Evolutionary conservation across 2,113 vertebrate genomes (phyloP).

Genomic region (Nycticorax nycticorax): DNA sequence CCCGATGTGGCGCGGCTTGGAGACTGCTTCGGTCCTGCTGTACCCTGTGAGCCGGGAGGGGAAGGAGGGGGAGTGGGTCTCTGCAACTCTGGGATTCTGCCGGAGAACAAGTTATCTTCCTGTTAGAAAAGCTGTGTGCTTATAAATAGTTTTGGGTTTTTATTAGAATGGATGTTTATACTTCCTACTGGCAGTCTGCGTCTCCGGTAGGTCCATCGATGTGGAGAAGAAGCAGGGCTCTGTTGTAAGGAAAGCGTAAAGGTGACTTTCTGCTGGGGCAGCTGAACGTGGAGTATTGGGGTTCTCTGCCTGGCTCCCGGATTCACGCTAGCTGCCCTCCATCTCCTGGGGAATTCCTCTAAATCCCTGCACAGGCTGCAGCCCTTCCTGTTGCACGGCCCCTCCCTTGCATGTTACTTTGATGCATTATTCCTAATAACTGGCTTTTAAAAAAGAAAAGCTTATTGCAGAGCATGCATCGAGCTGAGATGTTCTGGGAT

Average conservation of each 20-base stretch:
- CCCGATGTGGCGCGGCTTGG: background rate
- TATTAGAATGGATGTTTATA: background rate
- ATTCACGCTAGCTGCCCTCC: background rate
- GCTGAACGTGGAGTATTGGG: fast-evolving
- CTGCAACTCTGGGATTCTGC: background rate
- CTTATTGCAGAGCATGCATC: background rate
- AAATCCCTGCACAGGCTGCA: background rate
- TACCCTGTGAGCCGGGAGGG: background rate
- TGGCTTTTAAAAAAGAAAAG: background rate
- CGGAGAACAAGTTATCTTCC: background rate
- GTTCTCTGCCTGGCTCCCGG: background rate
- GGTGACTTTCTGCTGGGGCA: background rate
- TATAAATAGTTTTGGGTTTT: background rate
- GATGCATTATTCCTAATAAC: background rate
- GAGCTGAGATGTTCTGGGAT: background rate
- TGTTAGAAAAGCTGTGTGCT: background rate
- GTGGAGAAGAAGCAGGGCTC: background rate
- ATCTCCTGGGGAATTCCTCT: background rate
- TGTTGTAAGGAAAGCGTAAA: background rate
- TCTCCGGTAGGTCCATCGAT: fast-evolving
- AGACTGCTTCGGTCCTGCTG: background rate
- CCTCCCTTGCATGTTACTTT: background rate
- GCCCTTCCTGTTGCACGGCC: background rate
- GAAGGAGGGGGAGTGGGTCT: background rate
- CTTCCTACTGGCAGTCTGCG: background rate